These are phyloP conservation scores for Phaethon lepturus DNA, from an alignment of 2,113 vertebrate species.

Conservation along the genomic window DNA sequence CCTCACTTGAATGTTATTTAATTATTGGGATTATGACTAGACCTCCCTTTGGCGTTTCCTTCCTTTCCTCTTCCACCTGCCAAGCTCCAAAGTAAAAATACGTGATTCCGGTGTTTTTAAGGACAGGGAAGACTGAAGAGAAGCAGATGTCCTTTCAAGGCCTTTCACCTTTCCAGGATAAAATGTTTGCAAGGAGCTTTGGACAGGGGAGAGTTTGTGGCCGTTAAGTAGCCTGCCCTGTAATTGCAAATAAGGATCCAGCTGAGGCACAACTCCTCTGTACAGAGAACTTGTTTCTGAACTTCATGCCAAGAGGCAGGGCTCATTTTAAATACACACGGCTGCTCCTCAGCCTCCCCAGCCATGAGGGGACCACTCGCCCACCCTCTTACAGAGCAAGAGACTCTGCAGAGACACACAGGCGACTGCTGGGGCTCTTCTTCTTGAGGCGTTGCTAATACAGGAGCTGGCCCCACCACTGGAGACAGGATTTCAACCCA, in stretches of 20 bases:
- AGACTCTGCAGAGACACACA: background rate
- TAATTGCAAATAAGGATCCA: background rate
- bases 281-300: background rate
- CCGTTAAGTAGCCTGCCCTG: background rate
- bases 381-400: background rate
- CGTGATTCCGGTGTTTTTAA: fast-evolving
- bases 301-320: background rate
- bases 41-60: background rate
- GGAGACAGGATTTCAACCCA: background rate
- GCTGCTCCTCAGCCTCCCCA: background rate
- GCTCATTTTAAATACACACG: fast-evolving
- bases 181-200: background rate
- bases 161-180: background rate
- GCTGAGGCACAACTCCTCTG: background rate
- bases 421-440: background rate
- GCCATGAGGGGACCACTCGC: fast-evolving
- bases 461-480: background rate
- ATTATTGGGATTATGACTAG: background rate
- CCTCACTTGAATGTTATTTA: background rate
- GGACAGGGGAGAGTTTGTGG: background rate
- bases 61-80: background rate
- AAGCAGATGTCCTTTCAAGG: background rate
- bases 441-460: background rate
- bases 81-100: background rate
- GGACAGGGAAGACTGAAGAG: background rate